Evolutionary conservation across 1,140 invertebrate genomes (phyloP), one percentile per base, ranked within the genome.

Genomic region (Ceratoteleas bidentatus): DNA sequence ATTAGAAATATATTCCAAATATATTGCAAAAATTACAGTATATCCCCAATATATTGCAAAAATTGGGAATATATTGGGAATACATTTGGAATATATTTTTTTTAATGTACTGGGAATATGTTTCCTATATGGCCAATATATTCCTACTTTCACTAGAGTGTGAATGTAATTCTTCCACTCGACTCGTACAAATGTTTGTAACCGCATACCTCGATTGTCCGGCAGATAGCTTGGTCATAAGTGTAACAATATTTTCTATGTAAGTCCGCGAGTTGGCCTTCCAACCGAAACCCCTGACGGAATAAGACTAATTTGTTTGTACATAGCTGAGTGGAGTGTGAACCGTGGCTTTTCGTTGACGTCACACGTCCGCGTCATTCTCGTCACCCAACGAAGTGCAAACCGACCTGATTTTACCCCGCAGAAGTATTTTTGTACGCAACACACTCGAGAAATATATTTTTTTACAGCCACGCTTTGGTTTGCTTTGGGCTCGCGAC

Each of bases 101-200:
- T n/a, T n/a, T n/a, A n/a, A n/a, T n/a, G n/a, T n/a, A n/a, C n/a
- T n/a, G n/a, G n/a, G n/a, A n/a, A n/a, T n/a, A n/a, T n/a, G n/a
- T n/a, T n/a, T n/a, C n/a, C n/a, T n/a, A n/a, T n/a, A n/a, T n/a
- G n/a, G n/a, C n/a, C n/a, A n/a, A n/a, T n/a, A n/a, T n/a, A n/a
- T n/a, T n/a, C n/a, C n/a, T n/a, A n/a, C n/a, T n/a, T n/a, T n/a
- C n/a, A n/a, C n/a, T n/a, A n/a, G n/a, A n/a, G n/a, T n/a, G 72
- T 79, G 61, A 72, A 66, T 72, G 76, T n/a, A n/a, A n/a, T 79
- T 72, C 68, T 73, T 79, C 68, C 62, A 68, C 60, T 79, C 76
- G 61, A 61, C 53, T 62, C 66, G 75, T 78, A 78, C 75, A 80
- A 80, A 80, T 80, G 62, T 80, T 72, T 79, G 38, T 79, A 73